Percentiles rank a stretch among this genome's conserved stretches.
phyloP scores from a whole-genome alignment of 1,140 invertebrate genomes.

The Callitettix versicolor region DNA sequence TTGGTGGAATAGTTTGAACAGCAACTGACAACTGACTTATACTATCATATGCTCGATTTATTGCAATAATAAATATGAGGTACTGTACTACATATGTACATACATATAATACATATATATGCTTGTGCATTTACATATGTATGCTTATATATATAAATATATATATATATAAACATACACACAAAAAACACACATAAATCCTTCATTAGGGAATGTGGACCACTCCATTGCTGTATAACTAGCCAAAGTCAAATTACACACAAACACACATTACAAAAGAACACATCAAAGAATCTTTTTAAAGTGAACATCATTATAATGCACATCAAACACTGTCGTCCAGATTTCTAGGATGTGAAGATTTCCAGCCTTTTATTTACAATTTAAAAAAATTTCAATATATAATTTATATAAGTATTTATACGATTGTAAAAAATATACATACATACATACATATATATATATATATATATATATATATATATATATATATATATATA shows the following conservation, averaged over 20 bases:
- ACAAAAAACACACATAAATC: background rate
- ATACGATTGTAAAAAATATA: too few species aligned
- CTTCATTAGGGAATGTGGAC: conserved; percentile 6
- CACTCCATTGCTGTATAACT: conserved; percentile 8
- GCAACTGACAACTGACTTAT: background rate
- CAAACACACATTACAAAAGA: conserved; percentile 13
- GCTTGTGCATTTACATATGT: background rate
- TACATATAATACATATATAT: conserved; percentile 1
- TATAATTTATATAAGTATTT: too few species aligned
- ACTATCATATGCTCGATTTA: conserved; percentile 8
- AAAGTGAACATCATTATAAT: conserved; percentile 8
- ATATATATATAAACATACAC: background rate
- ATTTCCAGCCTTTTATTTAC: too few species aligned
- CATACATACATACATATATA: too few species aligned
- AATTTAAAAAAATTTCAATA: too few species aligned
- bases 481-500: too few species aligned
- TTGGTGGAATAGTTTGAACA: background rate
- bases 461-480: too few species aligned
- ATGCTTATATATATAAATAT: conserved; percentile 1
- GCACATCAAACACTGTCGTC: background rate
- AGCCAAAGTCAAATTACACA: conserved; percentile 10
- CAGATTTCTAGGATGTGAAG: too few species aligned
- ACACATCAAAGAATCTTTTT: conserved; percentile 13
- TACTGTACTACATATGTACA: conserved; percentile 9
- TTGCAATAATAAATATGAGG: conserved; percentile 11